These are phyloP conservation scores for Drosophila pegasa DNA, from an alignment of 2,888 invertebrate genomes.

Conservation along the genomic window DNA sequence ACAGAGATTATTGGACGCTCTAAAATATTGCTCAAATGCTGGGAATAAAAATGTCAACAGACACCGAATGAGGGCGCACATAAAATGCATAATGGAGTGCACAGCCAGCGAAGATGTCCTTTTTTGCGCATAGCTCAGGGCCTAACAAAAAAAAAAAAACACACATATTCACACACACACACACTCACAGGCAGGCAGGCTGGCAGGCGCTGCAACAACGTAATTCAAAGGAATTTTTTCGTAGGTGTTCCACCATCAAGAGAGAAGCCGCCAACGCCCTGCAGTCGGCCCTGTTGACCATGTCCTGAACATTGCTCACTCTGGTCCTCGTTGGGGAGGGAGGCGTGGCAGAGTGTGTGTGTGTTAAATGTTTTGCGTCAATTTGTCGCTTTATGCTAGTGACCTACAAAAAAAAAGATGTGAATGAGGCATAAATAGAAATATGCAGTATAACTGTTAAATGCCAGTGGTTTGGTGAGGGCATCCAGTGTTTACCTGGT, in stretches of 20 bases:
- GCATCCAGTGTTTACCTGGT: constrained; percentile 49
- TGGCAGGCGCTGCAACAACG: constrained; percentile 41
- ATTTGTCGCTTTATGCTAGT: constrained; percentile 73
- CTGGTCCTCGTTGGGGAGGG: constrained; percentile 7
- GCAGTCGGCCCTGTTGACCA: constrained; percentile 61
- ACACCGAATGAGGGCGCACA: constrained; percentile 57
- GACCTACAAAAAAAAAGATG: constrained; percentile 53
- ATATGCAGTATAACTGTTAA: constrained; percentile 38
- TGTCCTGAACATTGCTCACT: constrained; percentile 24
- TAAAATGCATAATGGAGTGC: constrained; percentile 76
- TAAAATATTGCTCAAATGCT: constrained; percentile 73
- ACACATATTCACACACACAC: constrained; percentile 20
- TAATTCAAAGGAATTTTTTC: constrained; percentile 77
- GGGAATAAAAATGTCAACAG: constrained; percentile 78
- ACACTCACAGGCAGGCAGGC: constrained; percentile 10
- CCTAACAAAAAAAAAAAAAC: constrained; percentile 41
- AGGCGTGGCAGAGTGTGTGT: constrained; percentile 25
- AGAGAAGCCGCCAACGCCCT: constrained; percentile 41
- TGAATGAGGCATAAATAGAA: constrained; percentile 55
- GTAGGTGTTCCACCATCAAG: constrained; percentile 64
- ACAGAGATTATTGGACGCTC: constrained; percentile 26
- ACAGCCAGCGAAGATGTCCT: constrained; percentile 68
- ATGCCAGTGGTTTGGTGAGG: constrained; percentile 29
- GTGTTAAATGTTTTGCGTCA: constrained; percentile 79
- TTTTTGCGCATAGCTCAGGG: constrained; percentile 74